phyloP scores from a whole-genome alignment of 2,888 invertebrate genomes.

The Amiota minor region DNA sequence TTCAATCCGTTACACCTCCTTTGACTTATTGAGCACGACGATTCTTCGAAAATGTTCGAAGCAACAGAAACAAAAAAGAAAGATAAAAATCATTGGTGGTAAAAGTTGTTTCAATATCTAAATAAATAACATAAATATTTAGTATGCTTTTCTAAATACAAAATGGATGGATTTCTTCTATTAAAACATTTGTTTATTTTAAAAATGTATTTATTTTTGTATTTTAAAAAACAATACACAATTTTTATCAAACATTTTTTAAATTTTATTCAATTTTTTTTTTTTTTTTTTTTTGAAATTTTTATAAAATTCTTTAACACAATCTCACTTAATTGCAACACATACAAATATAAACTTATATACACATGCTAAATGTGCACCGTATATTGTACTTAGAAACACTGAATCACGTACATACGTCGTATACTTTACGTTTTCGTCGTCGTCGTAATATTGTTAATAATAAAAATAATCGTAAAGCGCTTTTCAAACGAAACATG shows the following conservation, averaged over 20 bases:
- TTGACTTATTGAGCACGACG: constrained; percentile 36
- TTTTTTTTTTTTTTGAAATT: not conserved
- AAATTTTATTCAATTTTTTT: constrained; percentile 1
- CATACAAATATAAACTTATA: not conserved
- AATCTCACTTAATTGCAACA: not conserved
- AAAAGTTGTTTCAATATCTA: constrained; percentile 62
- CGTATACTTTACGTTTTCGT: too few species aligned
- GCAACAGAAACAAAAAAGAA: constrained; percentile 23
- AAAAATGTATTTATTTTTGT: constrained; percentile 40
- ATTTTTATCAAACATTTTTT: not conserved
- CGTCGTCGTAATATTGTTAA: too few species aligned
- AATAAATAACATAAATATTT: not conserved
- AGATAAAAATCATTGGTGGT: constrained; percentile 61
- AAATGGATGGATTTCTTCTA: too few species aligned
- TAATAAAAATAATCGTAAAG: constrained; percentile 15
- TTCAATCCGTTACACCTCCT: constrained; percentile 50
- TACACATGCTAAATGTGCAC: not conserved
- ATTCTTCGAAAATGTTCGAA: constrained; percentile 43
- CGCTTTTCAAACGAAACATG: constrained; percentile 49
- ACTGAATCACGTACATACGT: not conserved
- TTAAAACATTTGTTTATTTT: constrained; percentile 33
- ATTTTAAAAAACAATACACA: constrained; percentile 12
- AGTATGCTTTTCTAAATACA: not conserved
- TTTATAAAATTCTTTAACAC: not conserved
- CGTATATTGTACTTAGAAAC: not conserved